Evolutionary conservation across 1,140 invertebrate genomes (phyloP), one percentile per base, ranked within the genome.

Genomic region (Apis florea): DNA sequence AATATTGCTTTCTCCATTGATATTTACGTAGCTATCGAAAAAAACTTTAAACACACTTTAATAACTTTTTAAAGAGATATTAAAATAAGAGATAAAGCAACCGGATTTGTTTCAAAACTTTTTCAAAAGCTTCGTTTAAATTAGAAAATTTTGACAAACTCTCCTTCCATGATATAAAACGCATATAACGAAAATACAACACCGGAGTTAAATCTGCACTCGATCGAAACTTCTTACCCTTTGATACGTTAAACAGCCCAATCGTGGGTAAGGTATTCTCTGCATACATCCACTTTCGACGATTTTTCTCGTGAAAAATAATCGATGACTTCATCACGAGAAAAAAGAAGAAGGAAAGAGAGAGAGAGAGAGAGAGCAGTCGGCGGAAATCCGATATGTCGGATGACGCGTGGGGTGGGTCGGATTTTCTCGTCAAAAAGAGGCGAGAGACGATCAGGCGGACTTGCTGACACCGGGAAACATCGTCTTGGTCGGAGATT

Each of bases 391-490:
- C 24, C 66, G 75, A 78, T 78, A 59, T 54, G 54, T 26, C 59
- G 17, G 66, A 78, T 51, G 54, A 78, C 54, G 66, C 21, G 24
- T 13, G 47, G 72, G 24, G 11, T 47, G 24, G 49, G 24, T 61
- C 6, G 69, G 26, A 77, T 70, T 82, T 78, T 26, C 66, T 63
- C 49, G 74, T 59, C 70, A 59, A 61, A 63, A 68, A 78, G 21
- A 51, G 24, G 54, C 24, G 63, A 63, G 70, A 63, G 47, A 63
- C 47, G 74, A 79, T 75, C 51, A 69, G 59, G 49, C 31, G 56
- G 21, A 77, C 64, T 68, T 70, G 61, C 80, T 86, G 71, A 86
- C 79, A 83, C 59, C 70, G 67, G 47, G 58, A 71, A 86, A 83
- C 80, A 75, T 59, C 66, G 31, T 24, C 63, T 71, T 61, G 54